A percentile compares a stretch with the other conserved stretches of the same genome.
Evolutionary conservation across 2,888 invertebrate genomes (phyloP).

Genomic region (Papilio demoleus): DNA sequence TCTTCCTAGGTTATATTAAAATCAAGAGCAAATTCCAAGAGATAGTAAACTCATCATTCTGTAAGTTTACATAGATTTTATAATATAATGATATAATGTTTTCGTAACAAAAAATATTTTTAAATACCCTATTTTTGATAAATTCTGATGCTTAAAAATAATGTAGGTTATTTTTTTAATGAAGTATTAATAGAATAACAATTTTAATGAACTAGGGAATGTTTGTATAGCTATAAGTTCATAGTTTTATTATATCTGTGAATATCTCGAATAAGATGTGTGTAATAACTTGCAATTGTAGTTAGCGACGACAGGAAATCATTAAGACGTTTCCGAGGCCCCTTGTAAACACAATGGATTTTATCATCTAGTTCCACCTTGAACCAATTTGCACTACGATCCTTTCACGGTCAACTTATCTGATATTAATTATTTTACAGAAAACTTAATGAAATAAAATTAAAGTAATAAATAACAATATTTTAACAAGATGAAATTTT

Average conservation of each 20-base stretch:
- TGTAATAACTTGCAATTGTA: slow-evolving; percentile 7
- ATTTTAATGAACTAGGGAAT: too few species aligned
- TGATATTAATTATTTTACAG: not conserved
- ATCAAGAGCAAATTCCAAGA: not conserved
- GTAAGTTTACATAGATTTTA: not conserved
- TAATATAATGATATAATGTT: too few species aligned
- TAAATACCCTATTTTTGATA: too few species aligned
- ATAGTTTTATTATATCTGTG: too few species aligned
- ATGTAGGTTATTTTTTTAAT: too few species aligned
- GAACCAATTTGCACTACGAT: not conserved
- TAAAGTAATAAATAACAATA: not conserved
- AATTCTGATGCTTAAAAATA: too few species aligned
- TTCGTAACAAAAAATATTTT: too few species aligned
- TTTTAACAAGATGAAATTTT: not conserved
- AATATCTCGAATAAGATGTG: too few species aligned
- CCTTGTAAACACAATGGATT: slow-evolving; percentile 11
- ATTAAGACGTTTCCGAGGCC: slow-evolving; percentile 9
- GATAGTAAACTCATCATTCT: not conserved
- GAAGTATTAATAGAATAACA: too few species aligned
- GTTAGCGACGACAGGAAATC: slow-evolving; percentile 1
- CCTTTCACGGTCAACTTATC: not conserved
- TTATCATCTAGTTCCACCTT: slow-evolving; percentile 2
- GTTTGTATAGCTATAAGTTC: too few species aligned
- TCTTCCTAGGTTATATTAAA: slow-evolving; percentile 1
- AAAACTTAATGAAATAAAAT: not conserved